Evolutionary conservation across 2,888 invertebrate species (phyloP).

Genomic region (Athalia cordata): DNA sequence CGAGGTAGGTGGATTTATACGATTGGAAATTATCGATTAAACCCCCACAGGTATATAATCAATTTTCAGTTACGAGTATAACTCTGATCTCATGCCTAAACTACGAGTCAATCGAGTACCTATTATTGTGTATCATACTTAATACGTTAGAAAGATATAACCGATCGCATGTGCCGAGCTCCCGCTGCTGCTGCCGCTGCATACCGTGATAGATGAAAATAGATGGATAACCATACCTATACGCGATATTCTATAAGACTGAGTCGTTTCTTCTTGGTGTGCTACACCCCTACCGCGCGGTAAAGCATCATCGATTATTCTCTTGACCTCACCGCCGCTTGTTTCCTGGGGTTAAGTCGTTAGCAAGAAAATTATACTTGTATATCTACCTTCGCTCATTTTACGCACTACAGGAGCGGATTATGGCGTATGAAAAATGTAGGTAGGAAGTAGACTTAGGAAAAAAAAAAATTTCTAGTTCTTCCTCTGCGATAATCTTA

Average conservation of each 20-base stretch:
- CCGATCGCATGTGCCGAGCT: neutral
- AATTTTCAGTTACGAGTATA: neutral
- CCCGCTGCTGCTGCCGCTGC: too few relatives aligned
- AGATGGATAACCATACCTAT: neutral
- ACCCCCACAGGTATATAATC: neutral
- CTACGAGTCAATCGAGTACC: neutral
- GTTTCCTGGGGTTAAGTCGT: slow-evolving; percentile 51
- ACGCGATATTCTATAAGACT: neutral
- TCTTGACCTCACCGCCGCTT: slow-evolving; percentile 55
- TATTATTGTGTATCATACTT: neutral
- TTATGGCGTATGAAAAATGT: too few relatives aligned
- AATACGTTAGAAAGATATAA: neutral
- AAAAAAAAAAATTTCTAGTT: neutral
- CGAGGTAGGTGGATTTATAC: too few relatives aligned
- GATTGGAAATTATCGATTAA: too few relatives aligned
- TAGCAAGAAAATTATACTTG: slow-evolving; percentile 37
- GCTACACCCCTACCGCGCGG: neutral
- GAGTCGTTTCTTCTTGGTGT: too few relatives aligned
- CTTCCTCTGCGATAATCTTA: too few relatives aligned
- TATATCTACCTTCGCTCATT: slow-evolving; percentile 20
- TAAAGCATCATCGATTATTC: slow-evolving; percentile 64
- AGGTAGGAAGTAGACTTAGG: neutral
- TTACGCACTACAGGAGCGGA: slow-evolving; percentile 11
- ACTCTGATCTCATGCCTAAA: neutral
- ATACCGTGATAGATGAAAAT: neutral